These are phyloP conservation scores for Hafferia zeledoni DNA, from an alignment of 2,797 vertebrate genomes.

Conservation along the genomic window DNA sequence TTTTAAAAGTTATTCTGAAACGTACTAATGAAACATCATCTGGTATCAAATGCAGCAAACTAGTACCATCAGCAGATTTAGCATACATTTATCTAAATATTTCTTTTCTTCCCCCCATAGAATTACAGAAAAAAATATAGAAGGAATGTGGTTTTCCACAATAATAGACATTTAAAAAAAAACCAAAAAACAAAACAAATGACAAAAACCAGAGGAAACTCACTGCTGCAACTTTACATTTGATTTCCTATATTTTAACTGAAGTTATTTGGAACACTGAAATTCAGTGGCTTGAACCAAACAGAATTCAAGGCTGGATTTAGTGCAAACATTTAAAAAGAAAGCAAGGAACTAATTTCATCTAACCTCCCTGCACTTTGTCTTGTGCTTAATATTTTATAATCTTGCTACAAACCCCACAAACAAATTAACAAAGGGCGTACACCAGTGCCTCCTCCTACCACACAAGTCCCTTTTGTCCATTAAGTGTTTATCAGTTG, in stretches of 20 bases:
- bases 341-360: neutral
- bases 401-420: neutral
- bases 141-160: neutral
- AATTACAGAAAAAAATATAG: neutral
- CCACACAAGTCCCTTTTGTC: neutral
- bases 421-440: neutral
- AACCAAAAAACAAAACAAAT: neutral
- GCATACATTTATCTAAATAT: neutral
- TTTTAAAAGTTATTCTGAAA: neutral
- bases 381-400: neutral
- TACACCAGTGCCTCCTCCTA: neutral
- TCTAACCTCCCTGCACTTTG: neutral
- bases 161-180: neutral
- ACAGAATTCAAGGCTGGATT: neutral
- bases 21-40: neutral
- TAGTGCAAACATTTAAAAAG: neutral
- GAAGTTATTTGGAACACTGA: neutral
- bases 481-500: neutral
- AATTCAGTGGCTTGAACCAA: neutral
- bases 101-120: fast-evolving
- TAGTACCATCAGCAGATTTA: neutral
- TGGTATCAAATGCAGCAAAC: neutral
- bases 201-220: neutral
- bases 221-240: neutral
- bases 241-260: neutral